Evolutionary conservation across 2,797 vertebrate species (phyloP), one percentile per base, ranked within the genome.

Genomic region (Cynodonichthys magdalenae): DNA sequence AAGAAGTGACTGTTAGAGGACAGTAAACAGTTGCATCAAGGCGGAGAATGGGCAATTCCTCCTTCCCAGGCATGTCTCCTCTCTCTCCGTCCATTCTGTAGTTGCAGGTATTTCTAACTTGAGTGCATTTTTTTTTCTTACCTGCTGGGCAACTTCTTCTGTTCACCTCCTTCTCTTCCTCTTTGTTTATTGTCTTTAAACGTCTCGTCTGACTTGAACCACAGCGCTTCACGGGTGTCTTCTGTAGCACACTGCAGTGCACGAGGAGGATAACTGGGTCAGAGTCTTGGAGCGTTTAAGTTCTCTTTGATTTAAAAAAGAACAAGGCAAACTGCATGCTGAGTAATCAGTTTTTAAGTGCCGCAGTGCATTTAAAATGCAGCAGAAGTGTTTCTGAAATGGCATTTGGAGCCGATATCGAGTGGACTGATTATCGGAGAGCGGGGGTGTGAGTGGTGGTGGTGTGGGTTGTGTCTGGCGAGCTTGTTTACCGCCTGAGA

Each of bases 41-140:
- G 87, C 44, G 79, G 85, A 90, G 85, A 80, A 92, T 91, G 90
- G 90, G 90, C 85, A 92, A 90, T 83, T 89, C 89, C 79, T 91
- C 89, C 81, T 92, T 90, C 85, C 88, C 87, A 91, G 90, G 90
- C 88, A 92, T 84, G 90, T 91, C 86, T 65, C 77, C 78, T 85
- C 87, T 88, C 82, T 82, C 80, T 88, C 68, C 89, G 86, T 85
- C 83, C 81, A 62, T 87, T 85, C 89, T 87, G 86, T 90, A 89
- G 83, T 86, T 83, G 85, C 88, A 90, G 89, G 87, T 90, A 90
- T 87, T 90, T 86, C 81, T 83, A 83, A 88, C 83, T 86, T 86
- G 79, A 80, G 80, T 88, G 84, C 67, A 73, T 84, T 81, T 87
- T 71, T 82, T 66, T 82, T 39, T 39, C 36, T 39, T 77, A 80